These are phyloP conservation scores for Spicauda simplicius DNA, from an alignment of 2,888 invertebrate genomes.

Conservation along the genomic window DNA sequence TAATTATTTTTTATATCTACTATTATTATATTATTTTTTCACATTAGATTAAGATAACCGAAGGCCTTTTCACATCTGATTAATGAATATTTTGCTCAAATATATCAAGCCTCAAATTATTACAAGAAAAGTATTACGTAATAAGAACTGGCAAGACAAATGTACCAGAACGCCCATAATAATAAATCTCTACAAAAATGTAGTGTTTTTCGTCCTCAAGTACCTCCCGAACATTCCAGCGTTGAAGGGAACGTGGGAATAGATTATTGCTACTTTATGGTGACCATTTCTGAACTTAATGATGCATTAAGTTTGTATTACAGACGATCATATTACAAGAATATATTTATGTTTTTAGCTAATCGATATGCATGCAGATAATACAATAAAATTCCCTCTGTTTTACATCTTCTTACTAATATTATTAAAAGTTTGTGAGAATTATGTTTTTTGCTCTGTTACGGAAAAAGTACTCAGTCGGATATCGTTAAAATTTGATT, in stretches of 20 bases:
- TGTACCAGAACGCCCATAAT: conserved; percentile 16
- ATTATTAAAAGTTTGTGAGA: too few species aligned
- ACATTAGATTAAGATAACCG: too few species aligned
- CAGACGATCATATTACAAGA: not conserved
- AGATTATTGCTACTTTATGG: not conserved
- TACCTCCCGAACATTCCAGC: conserved; percentile 1
- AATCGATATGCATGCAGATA: too few species aligned
- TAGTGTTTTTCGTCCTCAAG: conserved; percentile 19
- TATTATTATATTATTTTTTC: too few species aligned
- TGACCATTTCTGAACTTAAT: not conserved
- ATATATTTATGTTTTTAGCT: too few species aligned
- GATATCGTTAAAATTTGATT: too few species aligned
- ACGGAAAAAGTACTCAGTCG: too few species aligned
- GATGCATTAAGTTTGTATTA: not conserved
- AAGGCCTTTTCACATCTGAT: too few species aligned
- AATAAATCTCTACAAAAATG: conserved; percentile 18
- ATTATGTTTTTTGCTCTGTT: too few species aligned
- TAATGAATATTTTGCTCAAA: not conserved
- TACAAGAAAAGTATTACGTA: conserved; percentile 4
- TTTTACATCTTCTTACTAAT: too few species aligned
- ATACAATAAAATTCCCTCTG: too few species aligned
- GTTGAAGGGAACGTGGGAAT: conserved; percentile 2
- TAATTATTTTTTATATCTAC: too few species aligned
- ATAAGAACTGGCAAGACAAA: conserved; percentile 2
- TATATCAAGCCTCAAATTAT: conserved; percentile 7